Conservation (phyloP, 2,888 invertebrate genomes). For the Drosophila kuntzei region DNA sequence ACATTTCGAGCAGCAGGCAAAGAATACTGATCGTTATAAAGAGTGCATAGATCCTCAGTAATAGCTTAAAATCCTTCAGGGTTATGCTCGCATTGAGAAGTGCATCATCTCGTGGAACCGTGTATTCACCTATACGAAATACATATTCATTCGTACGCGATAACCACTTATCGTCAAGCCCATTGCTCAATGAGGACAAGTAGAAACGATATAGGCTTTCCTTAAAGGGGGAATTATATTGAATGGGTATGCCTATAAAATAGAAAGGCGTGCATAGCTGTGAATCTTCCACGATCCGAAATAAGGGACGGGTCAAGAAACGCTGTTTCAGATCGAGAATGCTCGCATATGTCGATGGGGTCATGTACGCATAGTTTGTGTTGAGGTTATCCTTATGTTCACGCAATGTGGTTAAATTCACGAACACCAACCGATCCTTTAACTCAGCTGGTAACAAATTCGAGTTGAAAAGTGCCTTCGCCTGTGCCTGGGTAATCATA, state of each 20-base stretch:
- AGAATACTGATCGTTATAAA: not conserved
- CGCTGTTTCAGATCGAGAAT: slow-evolving; percentile 18
- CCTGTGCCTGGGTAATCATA: slow-evolving; percentile 35
- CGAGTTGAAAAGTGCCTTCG: slow-evolving; percentile 28
- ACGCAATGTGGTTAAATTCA: slow-evolving; percentile 18
- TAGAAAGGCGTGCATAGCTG: slow-evolving; percentile 33
- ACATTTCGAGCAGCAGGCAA: slow-evolving; percentile 22
- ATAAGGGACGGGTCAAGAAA: slow-evolving; percentile 18
- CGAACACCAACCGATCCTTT: slow-evolving; percentile 33
- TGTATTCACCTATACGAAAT: slow-evolving; percentile 2
- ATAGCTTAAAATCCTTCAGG: slow-evolving; percentile 8
- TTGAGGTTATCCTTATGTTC: slow-evolving; percentile 35
- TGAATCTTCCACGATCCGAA: slow-evolving; percentile 11
- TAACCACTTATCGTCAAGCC: slow-evolving; percentile 18
- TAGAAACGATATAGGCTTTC: slow-evolving; percentile 12
- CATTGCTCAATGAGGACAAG: slow-evolving; percentile 5
- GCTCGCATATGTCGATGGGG: not conserved
- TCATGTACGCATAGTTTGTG: slow-evolving; percentile 46
- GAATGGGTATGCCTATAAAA: slow-evolving; percentile 30
- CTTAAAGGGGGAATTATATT: slow-evolving; percentile 45
- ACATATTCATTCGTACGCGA: not conserved
- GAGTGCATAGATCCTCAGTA: not conserved
- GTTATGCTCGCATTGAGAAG: not conserved
- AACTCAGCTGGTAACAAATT: slow-evolving; percentile 23
- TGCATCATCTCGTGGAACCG: slow-evolving; percentile 4